Percentiles rank a stretch among this genome's conserved stretches.
Evolutionary conservation across 2,797 vertebrate genomes (phyloP).

Genomic region (Yasuhikotakia modesta): DNA sequence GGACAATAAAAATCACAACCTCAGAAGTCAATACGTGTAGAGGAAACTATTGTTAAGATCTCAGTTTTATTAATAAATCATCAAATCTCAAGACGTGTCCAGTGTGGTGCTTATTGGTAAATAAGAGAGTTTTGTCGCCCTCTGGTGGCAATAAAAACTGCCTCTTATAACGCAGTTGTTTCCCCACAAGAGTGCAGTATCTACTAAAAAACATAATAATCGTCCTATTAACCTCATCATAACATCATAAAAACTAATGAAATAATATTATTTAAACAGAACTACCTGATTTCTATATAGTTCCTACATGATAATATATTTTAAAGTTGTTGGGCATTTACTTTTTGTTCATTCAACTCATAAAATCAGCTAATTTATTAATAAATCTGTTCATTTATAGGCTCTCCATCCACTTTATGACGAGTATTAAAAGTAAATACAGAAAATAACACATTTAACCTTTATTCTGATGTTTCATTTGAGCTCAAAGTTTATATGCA

Average conservation of each 20-base stretch:
- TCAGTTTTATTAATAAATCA: conserved; percentile 65
- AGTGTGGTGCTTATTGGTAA: neutral
- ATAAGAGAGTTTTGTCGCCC: neutral
- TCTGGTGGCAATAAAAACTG: neutral
- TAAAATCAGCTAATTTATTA: neutral
- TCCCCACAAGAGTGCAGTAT: conserved; percentile 41
- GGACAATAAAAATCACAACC: conserved; percentile 40
- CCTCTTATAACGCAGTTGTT: neutral
- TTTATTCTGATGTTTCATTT: neutral
- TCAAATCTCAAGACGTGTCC: conserved; percentile 42
- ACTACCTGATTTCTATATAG: no score
- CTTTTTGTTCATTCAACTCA: no score
- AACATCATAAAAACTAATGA: neutral
- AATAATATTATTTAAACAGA: no score
- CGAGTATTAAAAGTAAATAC: neutral
- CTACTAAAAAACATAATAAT: conserved; percentile 27
- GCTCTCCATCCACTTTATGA: neutral
- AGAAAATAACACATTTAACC: neutral
- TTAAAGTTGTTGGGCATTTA: no score
- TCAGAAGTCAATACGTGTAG: conserved; percentile 33
- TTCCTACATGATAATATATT: no score
- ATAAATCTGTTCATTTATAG: neutral
- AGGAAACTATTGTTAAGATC: conserved; percentile 57
- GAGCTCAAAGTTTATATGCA: neutral
- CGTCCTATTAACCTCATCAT: no score